These are phyloP conservation scores for Lithobates pipiens DNA, from an alignment of 2,797 vertebrate species.

Conservation along the genomic window DNA sequence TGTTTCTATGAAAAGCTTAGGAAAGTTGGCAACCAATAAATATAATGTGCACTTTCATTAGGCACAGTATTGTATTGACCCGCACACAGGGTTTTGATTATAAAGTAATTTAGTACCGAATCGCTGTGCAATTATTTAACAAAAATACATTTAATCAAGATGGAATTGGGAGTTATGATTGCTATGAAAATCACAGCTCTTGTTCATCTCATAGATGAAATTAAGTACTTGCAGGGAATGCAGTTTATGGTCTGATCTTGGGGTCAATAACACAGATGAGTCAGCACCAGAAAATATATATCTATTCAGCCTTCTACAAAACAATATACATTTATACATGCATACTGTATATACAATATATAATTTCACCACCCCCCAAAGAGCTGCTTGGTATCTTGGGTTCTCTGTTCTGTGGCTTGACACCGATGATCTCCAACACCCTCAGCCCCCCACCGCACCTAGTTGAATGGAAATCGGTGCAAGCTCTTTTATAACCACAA, in stretches of 20 bases:
- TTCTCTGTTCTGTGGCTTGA: no score
- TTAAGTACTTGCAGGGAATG: not conserved
- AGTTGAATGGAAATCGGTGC: no score
- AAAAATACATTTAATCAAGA: conserved; percentile 9
- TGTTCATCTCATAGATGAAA: not conserved
- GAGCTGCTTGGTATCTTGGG: no score
- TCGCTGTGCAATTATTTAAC: conserved; percentile 5
- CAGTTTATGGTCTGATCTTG: not conserved
- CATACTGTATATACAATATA: no score
- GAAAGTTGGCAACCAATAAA: not conserved
- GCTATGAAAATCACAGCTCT: conserved; percentile 5
- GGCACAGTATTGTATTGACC: conserved; percentile 5
- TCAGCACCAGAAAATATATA: no score
- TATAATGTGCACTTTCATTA: not conserved
- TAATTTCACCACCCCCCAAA: no score
- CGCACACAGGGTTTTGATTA: not conserved
- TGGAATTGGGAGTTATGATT: conserved; percentile 3
- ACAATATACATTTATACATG: no score
- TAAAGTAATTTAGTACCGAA: conserved; percentile 20
- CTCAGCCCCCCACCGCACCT: no score
- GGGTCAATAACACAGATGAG: not conserved
- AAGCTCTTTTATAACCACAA: no score
- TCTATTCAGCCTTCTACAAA: no score
- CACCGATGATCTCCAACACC: no score
- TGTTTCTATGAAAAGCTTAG: conserved; percentile 10